phyloP scores from a whole-genome alignment of 1,140 invertebrate genomes.

The Saccostrea glomerata region DNA sequence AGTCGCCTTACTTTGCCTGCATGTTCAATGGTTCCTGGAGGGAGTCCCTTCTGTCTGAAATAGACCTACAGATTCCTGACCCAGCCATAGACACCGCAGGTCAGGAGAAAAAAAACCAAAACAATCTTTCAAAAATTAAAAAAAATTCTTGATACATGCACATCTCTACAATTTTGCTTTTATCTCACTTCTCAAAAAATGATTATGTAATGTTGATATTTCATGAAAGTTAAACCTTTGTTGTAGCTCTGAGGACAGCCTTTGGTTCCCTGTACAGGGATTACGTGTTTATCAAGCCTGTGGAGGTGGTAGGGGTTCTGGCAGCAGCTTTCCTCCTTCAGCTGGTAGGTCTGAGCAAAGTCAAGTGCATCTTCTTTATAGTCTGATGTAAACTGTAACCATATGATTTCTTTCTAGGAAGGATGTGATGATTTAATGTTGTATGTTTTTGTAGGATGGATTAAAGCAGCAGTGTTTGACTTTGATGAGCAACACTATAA shows the following conservation, averaged over 20 bases:
- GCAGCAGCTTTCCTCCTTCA: conserved; percentile 89
- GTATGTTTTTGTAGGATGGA: conserved; percentile 80
- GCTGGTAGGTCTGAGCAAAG: conserved; percentile 76
- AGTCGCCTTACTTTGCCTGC: conserved; percentile 90
- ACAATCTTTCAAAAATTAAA: too few relatives aligned
- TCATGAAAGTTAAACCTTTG: neutral
- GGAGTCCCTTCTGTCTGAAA: conserved; percentile 85
- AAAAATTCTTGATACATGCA: too few relatives aligned
- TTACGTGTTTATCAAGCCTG: conserved; percentile 86
- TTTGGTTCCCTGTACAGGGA: conserved; percentile 90
- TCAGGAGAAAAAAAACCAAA: conserved; percentile 74
- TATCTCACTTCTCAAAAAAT: too few relatives aligned
- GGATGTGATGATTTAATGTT: neutral
- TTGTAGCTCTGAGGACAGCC: conserved; percentile 85
- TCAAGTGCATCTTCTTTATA: neutral
- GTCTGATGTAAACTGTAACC: neutral
- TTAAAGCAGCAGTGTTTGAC: conserved; percentile 87
- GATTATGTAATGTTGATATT: too few relatives aligned
- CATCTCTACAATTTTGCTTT: too few relatives aligned
- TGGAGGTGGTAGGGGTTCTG: conserved; percentile 85
- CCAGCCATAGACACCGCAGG: conserved; percentile 86
- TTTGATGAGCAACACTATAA: conserved; percentile 89
- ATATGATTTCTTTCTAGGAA: neutral
- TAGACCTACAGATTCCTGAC: conserved; percentile 87
- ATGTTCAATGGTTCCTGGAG: conserved; percentile 92